Evolutionary conservation across 2,797 vertebrate species (phyloP), one percentile per base, ranked within the genome.

Genomic region (Danio choprae): DNA sequence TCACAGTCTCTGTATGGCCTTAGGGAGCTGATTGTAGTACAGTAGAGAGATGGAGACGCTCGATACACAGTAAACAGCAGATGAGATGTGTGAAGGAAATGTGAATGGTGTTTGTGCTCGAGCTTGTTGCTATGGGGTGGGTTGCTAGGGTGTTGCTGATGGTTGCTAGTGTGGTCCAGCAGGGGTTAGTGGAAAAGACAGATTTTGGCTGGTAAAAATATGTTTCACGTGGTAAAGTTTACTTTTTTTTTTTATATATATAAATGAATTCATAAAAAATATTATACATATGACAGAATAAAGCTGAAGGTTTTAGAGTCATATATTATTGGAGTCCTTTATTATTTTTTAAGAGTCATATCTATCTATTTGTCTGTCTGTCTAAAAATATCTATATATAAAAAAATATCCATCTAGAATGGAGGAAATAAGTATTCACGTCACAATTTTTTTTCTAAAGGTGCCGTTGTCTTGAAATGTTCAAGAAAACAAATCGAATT

Each of bases 1-100:
- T 74, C 82, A 85, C 87, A 79, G n/a, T 43, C 36, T 53, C 15
- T 68, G n/a, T 50, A 15, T 7, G 82, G 86, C 69, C 56, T 60
- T n/a, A 40, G 81, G 69, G 69, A 82, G 40, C 71, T 80, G 29
- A 40, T 72, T 50, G 53, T 12, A 56, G 51, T 72, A 64, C 38
- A 65, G 41, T 11, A 55, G 40, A 73, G 20, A 69, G 15, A 44
- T 38, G 56, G 48, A 58, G 68, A 44, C 0, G 7, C 22, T 46
- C 2, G 4, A 38, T 22, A 7, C 7, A 65, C 44, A 56, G 64
- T 56, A 74, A 63, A 62, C 41, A 81, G 41, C 40, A 1, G n/a
- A 10, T 7, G 15, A 63, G 15, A 51, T 44, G 53, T 13, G 6
- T 44, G 51, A 46, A 56, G 53, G 69, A 60, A 78, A 58, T 18